phyloP scores from a whole-genome alignment of 1,140 invertebrate species.

The Lepidurus arcticus region DNA sequence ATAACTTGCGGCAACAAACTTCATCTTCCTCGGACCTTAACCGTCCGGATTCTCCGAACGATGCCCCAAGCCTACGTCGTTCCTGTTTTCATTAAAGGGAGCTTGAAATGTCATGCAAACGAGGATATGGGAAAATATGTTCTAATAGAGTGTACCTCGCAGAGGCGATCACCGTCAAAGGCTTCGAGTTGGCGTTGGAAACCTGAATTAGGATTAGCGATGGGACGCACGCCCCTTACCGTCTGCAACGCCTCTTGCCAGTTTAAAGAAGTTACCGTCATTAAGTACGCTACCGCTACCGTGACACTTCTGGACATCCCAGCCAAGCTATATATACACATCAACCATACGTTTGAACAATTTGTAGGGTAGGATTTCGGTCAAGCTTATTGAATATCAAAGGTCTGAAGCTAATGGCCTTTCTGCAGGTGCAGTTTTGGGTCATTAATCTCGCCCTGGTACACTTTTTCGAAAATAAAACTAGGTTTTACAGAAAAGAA shows the following conservation, averaged over 20 bases:
- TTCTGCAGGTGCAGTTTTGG: neutral
- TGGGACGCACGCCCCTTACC: conserved; percentile 76
- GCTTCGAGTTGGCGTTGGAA: conserved; percentile 91
- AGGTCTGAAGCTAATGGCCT: neutral
- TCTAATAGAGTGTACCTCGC: conserved; percentile 57
- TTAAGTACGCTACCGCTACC: conserved; percentile 88
- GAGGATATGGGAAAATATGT: neutral
- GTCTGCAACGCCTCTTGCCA: conserved; percentile 92
- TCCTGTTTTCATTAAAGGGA: conserved; percentile 1
- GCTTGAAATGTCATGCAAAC: neutral
- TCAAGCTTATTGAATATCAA: neutral
- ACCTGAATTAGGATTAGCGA: conserved; percentile 91
- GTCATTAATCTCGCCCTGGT: too few species aligned
- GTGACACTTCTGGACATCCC: conserved; percentile 95
- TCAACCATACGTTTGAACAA: neutral
- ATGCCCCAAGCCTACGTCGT: conserved; percentile 20
- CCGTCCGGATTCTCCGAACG: neutral
- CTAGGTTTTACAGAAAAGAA: too few species aligned
- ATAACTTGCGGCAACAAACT: conserved; percentile 10
- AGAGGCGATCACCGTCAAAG: conserved; percentile 74
- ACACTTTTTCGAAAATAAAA: too few species aligned
- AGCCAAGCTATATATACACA: conserved; percentile 61
- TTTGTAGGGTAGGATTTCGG: neutral
- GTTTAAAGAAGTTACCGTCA: conserved; percentile 82
- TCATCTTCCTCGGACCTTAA: neutral